Percentiles rank a stretch among this genome's conserved stretches.
phyloP scores from a whole-genome alignment of 2,113 vertebrate species.

The Sebastes schlegelii region DNA sequence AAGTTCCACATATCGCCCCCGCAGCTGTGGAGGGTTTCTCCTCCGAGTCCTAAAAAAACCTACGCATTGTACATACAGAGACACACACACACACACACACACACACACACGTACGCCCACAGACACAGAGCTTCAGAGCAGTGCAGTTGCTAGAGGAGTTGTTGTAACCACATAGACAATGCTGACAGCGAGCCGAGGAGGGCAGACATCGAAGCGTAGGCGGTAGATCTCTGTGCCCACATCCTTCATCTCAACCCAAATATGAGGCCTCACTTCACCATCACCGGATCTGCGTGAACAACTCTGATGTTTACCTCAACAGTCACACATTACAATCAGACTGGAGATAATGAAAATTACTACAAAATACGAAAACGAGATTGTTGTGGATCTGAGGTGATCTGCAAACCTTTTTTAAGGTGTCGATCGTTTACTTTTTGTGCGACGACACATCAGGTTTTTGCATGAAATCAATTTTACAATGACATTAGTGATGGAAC shows the following conservation, averaged over 20 bases:
- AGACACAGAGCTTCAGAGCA: slow-evolving; percentile 40
- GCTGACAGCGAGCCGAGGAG: slow-evolving; percentile 59
- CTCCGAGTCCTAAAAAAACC: slow-evolving; percentile 34
- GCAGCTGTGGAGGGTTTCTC: slow-evolving; percentile 70
- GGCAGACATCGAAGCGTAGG: slow-evolving; percentile 66
- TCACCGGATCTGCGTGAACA: slow-evolving; percentile 40
- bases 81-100: slow-evolving; percentile 11
- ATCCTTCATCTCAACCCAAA: slow-evolving; percentile 69
- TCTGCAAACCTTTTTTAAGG: background rate
- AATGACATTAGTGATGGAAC: background rate
- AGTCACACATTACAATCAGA: slow-evolving; percentile 19
- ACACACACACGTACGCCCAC: slow-evolving; percentile 35
- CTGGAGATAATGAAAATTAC: background rate
- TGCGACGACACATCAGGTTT: background rate
- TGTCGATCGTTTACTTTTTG: no score
- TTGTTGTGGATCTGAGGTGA: background rate
- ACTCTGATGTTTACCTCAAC: slow-evolving; percentile 65
- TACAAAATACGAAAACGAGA: background rate
- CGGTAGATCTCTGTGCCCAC: slow-evolving; percentile 67
- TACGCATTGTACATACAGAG: background rate
- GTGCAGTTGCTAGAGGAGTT: slow-evolving; percentile 65
- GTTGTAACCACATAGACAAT: slow-evolving; percentile 65
- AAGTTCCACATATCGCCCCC: slow-evolving; percentile 57
- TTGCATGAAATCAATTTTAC: slow-evolving; percentile 33
- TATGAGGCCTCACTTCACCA: slow-evolving; percentile 60